Base-by-base conservation (phyloP, 2,113 vertebrate species). In the Bubo bubo region DNA sequence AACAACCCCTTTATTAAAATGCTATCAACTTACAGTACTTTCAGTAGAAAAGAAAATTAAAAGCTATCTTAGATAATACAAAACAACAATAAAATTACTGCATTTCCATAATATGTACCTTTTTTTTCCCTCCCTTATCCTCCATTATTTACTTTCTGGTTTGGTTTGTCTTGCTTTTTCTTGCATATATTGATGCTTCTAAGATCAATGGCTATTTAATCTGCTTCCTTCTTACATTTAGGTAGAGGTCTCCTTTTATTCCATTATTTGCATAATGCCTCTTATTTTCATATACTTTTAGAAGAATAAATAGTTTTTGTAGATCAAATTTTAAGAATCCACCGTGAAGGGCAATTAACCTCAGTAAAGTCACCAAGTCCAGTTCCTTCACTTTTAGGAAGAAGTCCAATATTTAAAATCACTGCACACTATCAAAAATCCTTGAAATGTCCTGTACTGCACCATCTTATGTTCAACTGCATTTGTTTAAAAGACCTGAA, bases 381-480 rank as follows among this genome's bases (percentile, higher is more conserved):
- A 35, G 34, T 52, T 91, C 34, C 32, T 82, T 86, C 58, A 83
- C 30, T 88, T 88, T 52, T 60, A 91, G 81, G 87, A 90, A 91
- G 55, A 80, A 85, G 45, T 85, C 41, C 34, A 90, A 11, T 32
- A 60, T 64, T 87, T 85, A 81, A 85, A 91, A 86, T 77, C 63
- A 74, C 66, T 84, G 64, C 73, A 86, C 53, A 73, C 14, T 66
- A 66, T 9, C 58, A 79, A 53, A 91, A 93, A 55, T 90, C 85
- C 77, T 96, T 95, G 77, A 96, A 66, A 37, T 35, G 71, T 58
- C 55, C 92, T 90, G 63, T n/a, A 73, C 62, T 85, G 74, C 73
- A 96, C 20, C 75, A 95, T 64, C 34, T 87, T 45, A 63, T 2
- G 12, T 64, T 75, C 62, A 92, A 66, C 39, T 88, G 59, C 59